These are phyloP conservation scores for Achatina immaculata DNA, from an alignment of 1,140 invertebrate species.

Conservation along the genomic window DNA sequence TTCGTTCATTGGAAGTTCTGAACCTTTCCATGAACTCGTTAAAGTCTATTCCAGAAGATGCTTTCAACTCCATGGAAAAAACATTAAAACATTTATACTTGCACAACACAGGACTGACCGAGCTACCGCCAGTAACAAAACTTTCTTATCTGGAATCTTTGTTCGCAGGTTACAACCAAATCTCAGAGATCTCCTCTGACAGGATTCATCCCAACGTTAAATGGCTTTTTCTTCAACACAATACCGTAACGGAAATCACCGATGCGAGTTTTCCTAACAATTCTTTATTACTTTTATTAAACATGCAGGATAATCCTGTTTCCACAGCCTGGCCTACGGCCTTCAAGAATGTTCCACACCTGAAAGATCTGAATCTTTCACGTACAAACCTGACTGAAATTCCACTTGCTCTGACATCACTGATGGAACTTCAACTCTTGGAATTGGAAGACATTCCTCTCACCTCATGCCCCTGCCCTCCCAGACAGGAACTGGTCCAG, in stretches of 20 bases:
- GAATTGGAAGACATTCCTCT: neutral
- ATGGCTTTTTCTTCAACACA: neutral
- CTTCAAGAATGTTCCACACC: neutral
- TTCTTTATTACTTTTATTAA: neutral
- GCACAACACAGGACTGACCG: neutral
- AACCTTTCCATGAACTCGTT: neutral
- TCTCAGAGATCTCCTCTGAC: neutral
- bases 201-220: neutral
- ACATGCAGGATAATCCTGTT: neutral
- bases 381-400: neutral
- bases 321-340: neutral
- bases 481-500: neutral
- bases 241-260: neutral
- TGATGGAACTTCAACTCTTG: neutral
- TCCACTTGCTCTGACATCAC: neutral
- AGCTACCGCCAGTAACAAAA: neutral
- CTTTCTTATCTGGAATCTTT: neutral
- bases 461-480: neutral
- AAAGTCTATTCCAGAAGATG: neutral
- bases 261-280: neutral
- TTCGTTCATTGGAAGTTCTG: too few species aligned
- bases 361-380: neutral
- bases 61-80: neutral
- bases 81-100: neutral
- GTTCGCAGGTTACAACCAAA: neutral